Percentiles rank a stretch among this genome's conserved stretches.
Evolutionary conservation across 1,140 invertebrate species (phyloP).

Genomic region (Trichonephila clavipes): DNA sequence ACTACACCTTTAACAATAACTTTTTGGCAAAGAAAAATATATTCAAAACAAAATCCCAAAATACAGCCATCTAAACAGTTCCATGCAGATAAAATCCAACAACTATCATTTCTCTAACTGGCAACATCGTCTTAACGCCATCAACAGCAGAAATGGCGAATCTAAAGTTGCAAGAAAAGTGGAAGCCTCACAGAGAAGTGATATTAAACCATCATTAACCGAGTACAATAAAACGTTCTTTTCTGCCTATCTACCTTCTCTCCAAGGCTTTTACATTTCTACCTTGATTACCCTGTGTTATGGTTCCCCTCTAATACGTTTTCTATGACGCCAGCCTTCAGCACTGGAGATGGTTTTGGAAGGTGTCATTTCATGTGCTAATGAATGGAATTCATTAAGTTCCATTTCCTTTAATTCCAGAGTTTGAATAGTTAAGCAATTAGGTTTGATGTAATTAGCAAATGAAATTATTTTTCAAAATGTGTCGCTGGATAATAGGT

Average conservation of each 20-base stretch:
- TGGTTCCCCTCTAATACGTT: background rate
- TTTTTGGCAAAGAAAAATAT: no score
- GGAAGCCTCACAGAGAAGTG: background rate
- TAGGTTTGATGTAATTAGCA: background rate
- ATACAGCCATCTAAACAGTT: no score
- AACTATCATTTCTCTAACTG: background rate
- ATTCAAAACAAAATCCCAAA: no score
- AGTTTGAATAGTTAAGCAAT: background rate
- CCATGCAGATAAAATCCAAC: background rate
- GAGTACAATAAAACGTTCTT: constrained; percentile 10
- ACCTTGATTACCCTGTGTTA: background rate
- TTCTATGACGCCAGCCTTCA: background rate
- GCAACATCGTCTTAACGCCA: background rate
- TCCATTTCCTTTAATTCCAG: background rate
- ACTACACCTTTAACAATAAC: no score
- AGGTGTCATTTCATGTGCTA: background rate
- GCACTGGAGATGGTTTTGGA: background rate
- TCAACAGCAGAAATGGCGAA: background rate
- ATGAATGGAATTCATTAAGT: constrained; percentile 33
- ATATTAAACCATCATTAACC: constrained; percentile 12
- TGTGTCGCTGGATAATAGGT: no score
- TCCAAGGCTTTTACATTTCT: background rate
- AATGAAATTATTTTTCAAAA: background rate
- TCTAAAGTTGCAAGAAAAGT: constrained; percentile 18
- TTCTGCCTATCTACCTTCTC: background rate